Conservation (phyloP, 2,113 vertebrate species). For the Strix aluco region DNA sequence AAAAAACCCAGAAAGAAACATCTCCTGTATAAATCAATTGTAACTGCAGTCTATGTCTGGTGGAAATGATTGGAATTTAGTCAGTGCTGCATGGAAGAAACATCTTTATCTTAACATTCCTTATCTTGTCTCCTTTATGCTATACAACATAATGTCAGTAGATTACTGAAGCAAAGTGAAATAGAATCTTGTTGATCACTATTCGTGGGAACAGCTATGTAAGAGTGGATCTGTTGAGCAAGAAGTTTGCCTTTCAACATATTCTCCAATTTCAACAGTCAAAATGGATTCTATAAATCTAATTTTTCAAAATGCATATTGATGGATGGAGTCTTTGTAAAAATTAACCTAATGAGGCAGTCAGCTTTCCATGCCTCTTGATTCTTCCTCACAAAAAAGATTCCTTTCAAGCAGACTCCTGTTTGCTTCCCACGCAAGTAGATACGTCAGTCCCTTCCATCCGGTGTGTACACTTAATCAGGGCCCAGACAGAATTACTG, state of each 20-base stretch:
- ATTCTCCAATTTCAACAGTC: neutral
- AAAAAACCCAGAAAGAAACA: neutral
- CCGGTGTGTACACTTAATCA: neutral
- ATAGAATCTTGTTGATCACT: neutral
- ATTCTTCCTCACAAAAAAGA: neutral
- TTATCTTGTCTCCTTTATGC: neutral
- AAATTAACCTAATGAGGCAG: neutral
- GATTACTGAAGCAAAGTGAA: neutral
- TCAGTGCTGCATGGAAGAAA: neutral
- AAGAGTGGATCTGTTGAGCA: neutral
- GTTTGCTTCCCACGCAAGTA: neutral
- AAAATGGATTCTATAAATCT: neutral
- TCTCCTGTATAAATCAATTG: neutral
- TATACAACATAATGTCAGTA: neutral
- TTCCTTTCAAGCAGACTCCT: neutral
- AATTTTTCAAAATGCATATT: neutral
- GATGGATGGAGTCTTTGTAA: neutral
- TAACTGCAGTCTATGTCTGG: neutral
- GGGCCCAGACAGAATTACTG: neutral
- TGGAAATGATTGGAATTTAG: neutral
- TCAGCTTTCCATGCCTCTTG: neutral
- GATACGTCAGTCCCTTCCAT: accelerated
- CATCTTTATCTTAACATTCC: neutral
- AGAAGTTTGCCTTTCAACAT: neutral
- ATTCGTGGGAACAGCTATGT: neutral